Evolutionary conservation across 2,113 vertebrate genomes (phyloP).

Genomic region (Anser brachyrhynchus): DNA sequence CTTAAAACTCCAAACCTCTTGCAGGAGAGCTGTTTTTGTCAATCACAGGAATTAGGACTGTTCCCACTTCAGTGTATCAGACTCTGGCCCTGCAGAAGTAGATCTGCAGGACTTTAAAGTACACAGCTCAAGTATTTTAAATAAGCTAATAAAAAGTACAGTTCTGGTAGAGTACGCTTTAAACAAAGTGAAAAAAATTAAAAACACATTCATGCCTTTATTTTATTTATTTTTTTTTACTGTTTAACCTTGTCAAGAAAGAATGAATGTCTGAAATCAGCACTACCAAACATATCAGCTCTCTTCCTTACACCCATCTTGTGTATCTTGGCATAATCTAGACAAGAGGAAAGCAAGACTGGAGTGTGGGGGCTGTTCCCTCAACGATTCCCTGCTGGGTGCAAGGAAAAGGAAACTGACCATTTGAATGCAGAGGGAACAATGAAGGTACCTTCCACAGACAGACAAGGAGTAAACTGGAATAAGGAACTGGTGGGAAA

Average conservation of each 20-base stretch:
- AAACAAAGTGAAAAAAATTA: background rate
- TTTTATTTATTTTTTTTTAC: background rate
- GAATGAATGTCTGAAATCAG: background rate
- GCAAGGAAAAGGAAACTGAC: background rate
- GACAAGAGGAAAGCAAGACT: background rate
- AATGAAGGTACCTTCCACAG: background rate
- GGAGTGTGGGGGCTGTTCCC: background rate
- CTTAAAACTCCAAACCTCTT: conserved; percentile 19
- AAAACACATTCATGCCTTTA: background rate
- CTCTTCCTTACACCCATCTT: background rate
- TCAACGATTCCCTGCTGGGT: background rate
- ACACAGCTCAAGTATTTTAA: background rate
- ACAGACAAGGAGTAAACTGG: background rate
- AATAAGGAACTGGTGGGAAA: background rate
- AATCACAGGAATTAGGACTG: background rate
- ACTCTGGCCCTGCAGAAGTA: background rate
- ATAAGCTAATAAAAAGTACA: background rate
- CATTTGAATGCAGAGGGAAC: background rate
- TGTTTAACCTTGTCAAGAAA: background rate
- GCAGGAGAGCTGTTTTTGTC: background rate
- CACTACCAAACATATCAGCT: background rate
- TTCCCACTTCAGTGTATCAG: background rate
- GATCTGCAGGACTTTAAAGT: background rate
- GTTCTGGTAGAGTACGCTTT: background rate
- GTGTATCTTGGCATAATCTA: background rate